Evolutionary conservation across 2,797 vertebrate genomes (phyloP).

Genomic region (Sebastes oblongus): DNA sequence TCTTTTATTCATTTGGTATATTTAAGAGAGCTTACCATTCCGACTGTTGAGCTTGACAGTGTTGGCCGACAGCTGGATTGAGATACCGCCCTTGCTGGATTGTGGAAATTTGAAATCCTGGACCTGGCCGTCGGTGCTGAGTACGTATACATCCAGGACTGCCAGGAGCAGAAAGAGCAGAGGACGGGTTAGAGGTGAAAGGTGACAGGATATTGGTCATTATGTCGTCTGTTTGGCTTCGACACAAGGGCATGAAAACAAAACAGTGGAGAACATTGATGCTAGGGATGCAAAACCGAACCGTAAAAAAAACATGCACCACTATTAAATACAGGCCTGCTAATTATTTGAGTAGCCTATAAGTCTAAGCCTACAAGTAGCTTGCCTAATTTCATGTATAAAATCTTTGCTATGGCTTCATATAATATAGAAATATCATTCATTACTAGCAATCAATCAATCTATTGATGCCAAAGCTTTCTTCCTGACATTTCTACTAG

Average conservation of each 20-base stretch:
- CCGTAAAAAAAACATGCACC: too few relatives aligned
- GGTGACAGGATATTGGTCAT: slow-evolving; percentile 18
- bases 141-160: slow-evolving; percentile 97
- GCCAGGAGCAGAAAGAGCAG: slow-evolving; percentile 31
- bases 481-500: slow-evolving; percentile 26
- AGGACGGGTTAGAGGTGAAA: slow-evolving; percentile 4
- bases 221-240: slow-evolving; percentile 23
- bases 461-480: slow-evolving; percentile 14
- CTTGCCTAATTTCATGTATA: too few relatives aligned
- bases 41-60: slow-evolving; percentile 99
- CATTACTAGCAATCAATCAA: too few relatives aligned
- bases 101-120: slow-evolving; percentile 98
- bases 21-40: slow-evolving; percentile 85
- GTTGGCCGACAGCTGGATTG: slow-evolving; percentile 96
- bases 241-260: neutral
- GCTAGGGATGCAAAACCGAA: too few relatives aligned
- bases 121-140: slow-evolving; percentile 97
- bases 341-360: too few relatives aligned
- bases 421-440: too few relatives aligned
- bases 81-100: slow-evolving; percentile 90
- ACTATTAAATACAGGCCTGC: too few relatives aligned
- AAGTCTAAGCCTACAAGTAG: too few relatives aligned
- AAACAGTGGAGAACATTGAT: neutral
- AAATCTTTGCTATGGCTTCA: too few relatives aligned
- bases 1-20: neutral